Evolutionary conservation across 2,888 invertebrate genomes (phyloP).

Genomic region (Mythimna lalbum): DNA sequence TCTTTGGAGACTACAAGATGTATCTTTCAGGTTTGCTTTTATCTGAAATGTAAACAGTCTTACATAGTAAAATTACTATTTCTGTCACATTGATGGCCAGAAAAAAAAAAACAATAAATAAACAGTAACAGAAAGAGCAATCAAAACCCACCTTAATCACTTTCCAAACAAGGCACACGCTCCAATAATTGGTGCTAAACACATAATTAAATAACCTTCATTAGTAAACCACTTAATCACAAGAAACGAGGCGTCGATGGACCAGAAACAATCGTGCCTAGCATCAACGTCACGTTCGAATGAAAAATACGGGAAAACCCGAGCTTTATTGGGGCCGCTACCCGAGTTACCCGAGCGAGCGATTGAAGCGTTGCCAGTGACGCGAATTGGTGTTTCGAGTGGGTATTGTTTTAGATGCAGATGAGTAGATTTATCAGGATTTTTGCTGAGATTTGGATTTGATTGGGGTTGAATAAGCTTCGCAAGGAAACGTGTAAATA

Average conservation of each 20-base stretch:
- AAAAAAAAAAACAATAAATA: no score
- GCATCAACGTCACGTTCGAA: constrained; percentile 58
- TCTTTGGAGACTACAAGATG: no score
- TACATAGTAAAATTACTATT: no score
- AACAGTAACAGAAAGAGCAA: neutral
- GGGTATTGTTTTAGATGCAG: constrained; percentile 34
- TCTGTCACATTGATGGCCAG: no score
- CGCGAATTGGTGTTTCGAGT: constrained; percentile 54
- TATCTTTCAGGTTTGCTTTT: no score
- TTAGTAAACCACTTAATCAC: constrained; percentile 57
- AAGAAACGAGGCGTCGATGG: constrained; percentile 38
- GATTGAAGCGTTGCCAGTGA: constrained; percentile 47
- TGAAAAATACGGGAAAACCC: constrained; percentile 58
- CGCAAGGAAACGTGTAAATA: no score
- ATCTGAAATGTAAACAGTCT: no score
- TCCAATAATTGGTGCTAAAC: constrained; percentile 32
- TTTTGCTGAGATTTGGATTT: constrained; percentile 22
- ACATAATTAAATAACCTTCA: constrained; percentile 53
- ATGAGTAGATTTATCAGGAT: constrained; percentile 40
- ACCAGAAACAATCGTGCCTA: constrained; percentile 38
- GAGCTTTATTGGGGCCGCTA: constrained; percentile 52
- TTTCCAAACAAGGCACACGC: constrained; percentile 8
- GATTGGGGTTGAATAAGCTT: neutral
- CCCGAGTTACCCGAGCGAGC: constrained; percentile 29
- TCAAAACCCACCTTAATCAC: constrained; percentile 1